Base-by-base conservation (phyloP, 2,797 vertebrate genomes). In the Crocidura indochinensis region DNA sequence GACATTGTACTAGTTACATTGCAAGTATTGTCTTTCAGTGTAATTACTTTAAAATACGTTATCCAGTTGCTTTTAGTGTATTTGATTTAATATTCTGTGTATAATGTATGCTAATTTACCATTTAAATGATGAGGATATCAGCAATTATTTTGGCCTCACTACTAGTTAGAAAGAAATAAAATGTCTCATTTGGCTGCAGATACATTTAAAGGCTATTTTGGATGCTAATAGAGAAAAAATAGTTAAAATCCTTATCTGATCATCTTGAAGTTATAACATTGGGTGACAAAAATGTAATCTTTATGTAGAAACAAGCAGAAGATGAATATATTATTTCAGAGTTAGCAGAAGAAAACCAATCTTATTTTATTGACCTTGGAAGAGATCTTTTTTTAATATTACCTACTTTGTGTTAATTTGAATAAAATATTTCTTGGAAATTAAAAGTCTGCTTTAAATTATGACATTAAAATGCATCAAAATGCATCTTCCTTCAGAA, bases 321-420 rank as follows among this genome's bases (percentile, higher is more conserved):
- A 82, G 24, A 73, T 69, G 1, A 10, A 8, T 68, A 71, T 20
- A 8, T 77, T 81, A 10, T 93, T 74, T 84, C 6, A 90, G n/a
- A 27, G 24, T 53, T 46, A 38, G 38, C 53, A 84, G 44, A 78
- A 26, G 44, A 71, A 81, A 85, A 91, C 2, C 56, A 73, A 15
- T 0, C 44, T 29, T 10, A 88, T 49, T 53, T 85, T 12, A 77
- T 6, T 60, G 44, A 68, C 6, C 84, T 90, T 76, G 20, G 47
- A 88, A 93, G 75, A 88, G 6, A 44, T 68, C 71, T 74, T 46
- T 91, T 89, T 88, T 62, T 19, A 80, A 84, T 60, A 31, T 82
- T 51, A 26, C 75, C 93, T 29, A 75, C 15, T 96, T 84, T 82
- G 12, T 77, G n/a, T 92, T 95, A 64, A 82, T 79, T 91, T 94